phyloP scores from a whole-genome alignment of 92 coral and sea anemone genomes.

The Anthopleura xanthogrammica region DNA sequence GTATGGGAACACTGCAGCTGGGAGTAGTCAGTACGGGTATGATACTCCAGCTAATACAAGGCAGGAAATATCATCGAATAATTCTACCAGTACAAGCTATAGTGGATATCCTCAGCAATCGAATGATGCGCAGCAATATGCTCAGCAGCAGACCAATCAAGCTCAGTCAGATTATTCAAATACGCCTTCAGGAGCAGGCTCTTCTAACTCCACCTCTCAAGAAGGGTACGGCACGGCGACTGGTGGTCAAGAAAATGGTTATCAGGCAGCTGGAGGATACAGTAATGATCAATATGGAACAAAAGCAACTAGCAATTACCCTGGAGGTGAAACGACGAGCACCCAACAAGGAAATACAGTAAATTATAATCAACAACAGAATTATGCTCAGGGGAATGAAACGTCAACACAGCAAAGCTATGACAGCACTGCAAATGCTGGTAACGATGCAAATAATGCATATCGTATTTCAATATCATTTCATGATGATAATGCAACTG shows the following conservation, averaged over 20 bases:
- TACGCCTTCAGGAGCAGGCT: neutral
- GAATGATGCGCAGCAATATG: slow-evolving; percentile 4
- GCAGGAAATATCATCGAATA: slow-evolving; percentile 4
- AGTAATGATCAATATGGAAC: slow-evolving; percentile 33
- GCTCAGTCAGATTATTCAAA: neutral
- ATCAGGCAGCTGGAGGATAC: neutral
- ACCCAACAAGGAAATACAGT: slow-evolving; percentile 4
- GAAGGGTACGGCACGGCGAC: slow-evolving; percentile 1
- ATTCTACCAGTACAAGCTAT: slow-evolving; percentile 5
- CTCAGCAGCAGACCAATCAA: slow-evolving; percentile 10
- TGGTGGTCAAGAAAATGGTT: slow-evolving; percentile 5
- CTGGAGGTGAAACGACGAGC: neutral
- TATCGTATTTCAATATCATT: slow-evolving; percentile 29
- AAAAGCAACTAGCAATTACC: slow-evolving; percentile 50
- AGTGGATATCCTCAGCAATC: slow-evolving; percentile 20
- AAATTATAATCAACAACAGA: slow-evolving; percentile 12
- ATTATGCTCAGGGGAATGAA: slow-evolving; percentile 16
- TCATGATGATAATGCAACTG: slow-evolving; percentile 26
- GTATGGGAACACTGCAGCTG: slow-evolving; percentile 14
- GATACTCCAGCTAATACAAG: slow-evolving; percentile 25
- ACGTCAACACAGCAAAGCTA: slow-evolving; percentile 1
- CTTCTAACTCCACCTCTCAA: neutral
- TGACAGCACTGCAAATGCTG: neutral
- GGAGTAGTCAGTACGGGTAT: slow-evolving; percentile 26
- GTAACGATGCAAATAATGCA: slow-evolving; percentile 20